Percentiles rank a stretch among this genome's conserved stretches.
These are phyloP conservation scores for Stictocephala bisonia DNA, from an alignment of 2,888 invertebrate genomes.

Conservation along the genomic window DNA sequence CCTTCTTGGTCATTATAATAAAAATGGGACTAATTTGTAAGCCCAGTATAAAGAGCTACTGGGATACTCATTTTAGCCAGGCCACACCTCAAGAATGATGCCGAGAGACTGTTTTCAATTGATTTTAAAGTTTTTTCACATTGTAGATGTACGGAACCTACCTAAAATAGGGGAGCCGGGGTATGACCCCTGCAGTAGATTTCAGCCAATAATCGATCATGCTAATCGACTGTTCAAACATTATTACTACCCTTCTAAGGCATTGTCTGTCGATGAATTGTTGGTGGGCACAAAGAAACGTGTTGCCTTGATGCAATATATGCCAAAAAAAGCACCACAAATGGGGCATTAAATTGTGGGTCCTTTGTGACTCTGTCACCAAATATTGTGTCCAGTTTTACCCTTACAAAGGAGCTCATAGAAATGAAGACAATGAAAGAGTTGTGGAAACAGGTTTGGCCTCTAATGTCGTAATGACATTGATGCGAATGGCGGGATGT, in stretches of 20 bases:
- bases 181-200: conserved; percentile 25
- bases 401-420: conserved; percentile 15
- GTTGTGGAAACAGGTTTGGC: conserved; percentile 10
- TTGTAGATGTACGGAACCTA: conserved; percentile 5
- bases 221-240: conserved; percentile 20
- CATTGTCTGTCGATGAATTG: conserved; percentile 32
- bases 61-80: conserved; percentile 18
- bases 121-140: conserved; percentile 26
- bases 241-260: conserved; percentile 13
- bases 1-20: conserved; percentile 20
- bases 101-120: conserved; percentile 12
- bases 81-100: conserved; percentile 38
- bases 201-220: conserved; percentile 21
- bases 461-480: conserved; percentile 14
- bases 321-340: conserved; percentile 39
- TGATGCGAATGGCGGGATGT: conserved; percentile 2
- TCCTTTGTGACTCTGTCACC: conserved; percentile 39
- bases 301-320: conserved; percentile 19
- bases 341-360: conserved; percentile 31
- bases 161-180: neutral
- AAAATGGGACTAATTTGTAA: conserved; percentile 33
- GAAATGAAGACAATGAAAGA: neutral
- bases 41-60: conserved; percentile 5
- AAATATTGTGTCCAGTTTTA: conserved; percentile 31
- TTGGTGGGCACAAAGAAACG: conserved; percentile 32